A percentile compares a stretch with the other conserved stretches of the same genome.
phyloP scores from a whole-genome alignment of 2,888 invertebrate species.

The Aleiodes alternator region DNA sequence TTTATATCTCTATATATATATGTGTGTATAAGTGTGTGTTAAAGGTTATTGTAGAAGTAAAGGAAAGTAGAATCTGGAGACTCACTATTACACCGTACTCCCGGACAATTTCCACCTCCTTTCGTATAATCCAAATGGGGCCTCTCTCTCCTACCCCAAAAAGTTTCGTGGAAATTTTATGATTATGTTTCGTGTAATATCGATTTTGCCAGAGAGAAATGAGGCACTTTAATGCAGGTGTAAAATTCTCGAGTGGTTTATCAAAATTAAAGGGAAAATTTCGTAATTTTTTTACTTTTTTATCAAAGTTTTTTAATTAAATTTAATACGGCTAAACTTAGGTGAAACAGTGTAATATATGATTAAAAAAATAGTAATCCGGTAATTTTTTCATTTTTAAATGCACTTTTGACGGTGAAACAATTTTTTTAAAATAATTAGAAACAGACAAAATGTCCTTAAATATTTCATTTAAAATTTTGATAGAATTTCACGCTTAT shows the following conservation, averaged over 20 bases:
- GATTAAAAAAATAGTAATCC: no score
- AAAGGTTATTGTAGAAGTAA: conserved; percentile 14
- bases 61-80: conserved; percentile 33
- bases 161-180: conserved; percentile 29
- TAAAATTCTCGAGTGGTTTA: conserved; percentile 16
- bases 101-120: conserved; percentile 34
- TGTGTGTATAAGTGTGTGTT: not conserved
- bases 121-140: conserved; percentile 28
- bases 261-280: not conserved
- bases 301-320: conserved; percentile 9
- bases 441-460: not conserved
- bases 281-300: not conserved
- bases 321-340: no score
- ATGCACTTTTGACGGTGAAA: not conserved
- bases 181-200: conserved; percentile 36
- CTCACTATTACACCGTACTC: conserved; percentile 20
- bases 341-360: no score
- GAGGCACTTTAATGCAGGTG: conserved; percentile 14
- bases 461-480: not conserved
- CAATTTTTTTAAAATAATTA: no score
- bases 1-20: conserved; percentile 2
- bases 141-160: not conserved
- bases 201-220: conserved; percentile 1
- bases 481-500: no score
- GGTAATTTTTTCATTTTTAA: not conserved